Evolutionary conservation across 2,888 invertebrate species (phyloP), one percentile per base, ranked within the genome.

Genomic region (Pterobdella sp.): DNA sequence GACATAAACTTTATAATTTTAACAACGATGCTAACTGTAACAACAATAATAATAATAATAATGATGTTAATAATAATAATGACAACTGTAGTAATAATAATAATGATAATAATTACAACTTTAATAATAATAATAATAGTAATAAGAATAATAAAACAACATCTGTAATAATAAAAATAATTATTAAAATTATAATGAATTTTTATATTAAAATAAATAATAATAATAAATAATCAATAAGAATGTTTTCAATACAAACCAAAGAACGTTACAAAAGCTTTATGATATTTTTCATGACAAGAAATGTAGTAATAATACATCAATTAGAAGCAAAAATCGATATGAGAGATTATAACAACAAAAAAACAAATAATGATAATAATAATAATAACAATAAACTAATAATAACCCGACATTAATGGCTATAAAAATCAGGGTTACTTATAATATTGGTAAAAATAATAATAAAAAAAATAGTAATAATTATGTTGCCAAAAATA

Each of bases 51-150:
- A 56, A 56, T n/a, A 7, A 7, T 56, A 56, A n/a, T n/a, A 56
- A 56, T n/a, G 26, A 56, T n/a, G 26, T 3, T 56, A 56, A n/a
- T n/a, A 56, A 56, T n/a, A 56, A 18, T n/a, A 7, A 7, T 56
- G 26, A n/a, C n/a, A 56, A 56, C n/a, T 26, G 26, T n/a, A 56
- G 3, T 56, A 56, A 56, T n/a, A 56, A 56, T n/a, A 56, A 56
- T n/a, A 7, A 7, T 56, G 26, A n/a, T n/a, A 56, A 56, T n/a
- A 56, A 56, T n/a, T 26, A 7, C 26, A 56, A 56, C n/a, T 26
- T 26, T n/a, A 56, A 56, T n/a, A 7, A 7, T 56, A 56, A n/a
- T n/a, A 56, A 56, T n/a, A 56, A 56, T n/a, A 56, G 3, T 56
- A 56, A 56, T n/a, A 56, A 56, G 4, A 56, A 56, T 42, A 42